Evolutionary conservation across 2,797 vertebrate genomes (phyloP), one percentile per base, ranked within the genome.

Genomic region (Coccyzus lansbergi): DNA sequence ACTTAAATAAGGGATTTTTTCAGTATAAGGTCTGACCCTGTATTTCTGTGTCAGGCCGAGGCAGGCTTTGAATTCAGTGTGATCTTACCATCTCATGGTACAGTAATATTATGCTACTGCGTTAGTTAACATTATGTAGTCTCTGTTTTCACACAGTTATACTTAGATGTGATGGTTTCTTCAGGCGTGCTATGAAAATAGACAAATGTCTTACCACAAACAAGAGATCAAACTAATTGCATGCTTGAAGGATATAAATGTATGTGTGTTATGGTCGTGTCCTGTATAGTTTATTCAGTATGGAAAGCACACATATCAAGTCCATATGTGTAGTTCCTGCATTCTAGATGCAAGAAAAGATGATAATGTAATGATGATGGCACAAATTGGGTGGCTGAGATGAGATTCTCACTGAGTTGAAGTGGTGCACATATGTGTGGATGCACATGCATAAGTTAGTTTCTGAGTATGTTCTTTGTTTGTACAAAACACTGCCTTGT

Each of bases 351-450:
- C 4, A 9, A 80, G 7, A 81, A 92, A 79, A 51, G 10, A 67
- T 74, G 22, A 36, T 55, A 33, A 14, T 90, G 19, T 18, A 81
- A 10, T 40, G 21, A 1, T 12, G 82, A 21, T 36, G 26, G 44
- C 26, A 72, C 5, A 46, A 48, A 76, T 44, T 46, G 26, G 10
- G 24, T 62, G 38, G 28, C 56, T 81, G 16, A 63, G 31, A 34
- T 33, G 28, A 69, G 91, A 60, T 78, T 77, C 26, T 79, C 29
- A 34, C 28, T 22, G 31, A 36, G 14, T 14, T 80, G 69, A 79
- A 77, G 69, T 5, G 1, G 8, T 48, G 16, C n/a, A 28, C 8
- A 8, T 63, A 34, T 0, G 0, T 68, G 33, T 60, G 12, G 29
- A 40, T 70, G 22, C 19, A 26, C 7, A 3, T 38, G 40, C 24